Base-by-base conservation (phyloP, 2,888 invertebrate genomes). In the Limulus polyphemus region DNA sequence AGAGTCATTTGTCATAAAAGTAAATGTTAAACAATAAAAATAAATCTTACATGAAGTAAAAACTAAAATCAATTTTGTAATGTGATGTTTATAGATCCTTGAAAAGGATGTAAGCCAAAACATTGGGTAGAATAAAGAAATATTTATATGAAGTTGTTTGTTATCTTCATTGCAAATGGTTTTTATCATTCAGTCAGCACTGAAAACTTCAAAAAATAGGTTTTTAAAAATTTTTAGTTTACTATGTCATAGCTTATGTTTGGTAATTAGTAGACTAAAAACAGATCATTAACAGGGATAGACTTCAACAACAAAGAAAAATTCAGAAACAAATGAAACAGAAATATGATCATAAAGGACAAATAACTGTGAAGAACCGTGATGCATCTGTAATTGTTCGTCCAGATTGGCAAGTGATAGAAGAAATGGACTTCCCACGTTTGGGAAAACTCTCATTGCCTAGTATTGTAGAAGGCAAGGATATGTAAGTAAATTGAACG, bases 391-490 rank as follows among this genome's bases (percentile, higher is more conserved):
- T 99, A 0, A 90, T 91, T 60, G 94, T 99, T 1, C 83, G 90
- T 55, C 90, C 97, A 11, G 92, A 94, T 68, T 99, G 99, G 99
- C 83, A 83, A 61, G 95, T 97, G 3, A 89, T 70, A 32, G 70
- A 70, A 62, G 99, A 99, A 75, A 95, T 99, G 88, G 99, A 99
- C 79, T 98, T 99, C 77, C 91, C 92, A 11, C 83, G 98, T 4
- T 82, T 99, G 65, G 85, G 88, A 52, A 99, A 99, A 75, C 81
- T 99, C 4, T 89, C 90, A 47, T 79, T 99, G 70, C 97, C 98
- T 0, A 86, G 84, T 69, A 85, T 98, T 62, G 90, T 88, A 72
- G 93, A 94, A 52, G 81, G 81, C 50, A 77, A 79, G 68, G 83
- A 84, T 73, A 75, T 84, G 82, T 83, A 75, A 74, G 77, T 73